Evolutionary conservation across 2,113 vertebrate species (phyloP), one percentile per base, ranked within the genome.

Genomic region (Archilochus colubris): DNA sequence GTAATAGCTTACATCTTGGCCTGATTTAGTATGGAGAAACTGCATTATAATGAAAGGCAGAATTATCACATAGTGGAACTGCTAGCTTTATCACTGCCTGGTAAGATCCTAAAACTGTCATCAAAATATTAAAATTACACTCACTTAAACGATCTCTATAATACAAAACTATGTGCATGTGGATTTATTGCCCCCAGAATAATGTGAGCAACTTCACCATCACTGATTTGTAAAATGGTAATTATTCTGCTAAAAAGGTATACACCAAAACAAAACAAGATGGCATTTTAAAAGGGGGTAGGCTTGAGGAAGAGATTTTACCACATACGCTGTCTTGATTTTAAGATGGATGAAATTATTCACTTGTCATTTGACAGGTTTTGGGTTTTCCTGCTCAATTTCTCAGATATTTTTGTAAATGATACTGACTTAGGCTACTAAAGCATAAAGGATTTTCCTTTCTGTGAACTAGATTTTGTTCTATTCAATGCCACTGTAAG

Each of bases 11-110:
- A 96, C 96, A 94, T 98, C 98, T 97, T 97, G 97, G 96, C 97
- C 98, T 98, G 97, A 97, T 98, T 98, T 98, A 97, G 97, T 96
- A 97, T 92, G 97, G 92, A 97, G 97, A 97, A 98, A 97, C 95
- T 97, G 97, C 98, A 98, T 98, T 97, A 97, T 96, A 97, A 97
- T 96, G 89, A 97, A 98, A 98, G 97, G 97, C 92, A 97, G 94
- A 98, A 98, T 98, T 98, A 98, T 99, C 98, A 98, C 98, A 98
- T 97, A 94, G 97, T 96, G 93, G 97, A 96, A 97, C 96, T 94
- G 91, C 40, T 88, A 93, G 97, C 94, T 98, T 98, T 97, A 97
- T 97, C 97, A 94, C 86, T 92, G 91, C 95, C 97, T 93, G 86
- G 86, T 97, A 97, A 63, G 96, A 97, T 96, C 95, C 96, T 98